Evolutionary conservation across 2,113 vertebrate species (phyloP).

Genomic region (Pygoscelis adeliae): DNA sequence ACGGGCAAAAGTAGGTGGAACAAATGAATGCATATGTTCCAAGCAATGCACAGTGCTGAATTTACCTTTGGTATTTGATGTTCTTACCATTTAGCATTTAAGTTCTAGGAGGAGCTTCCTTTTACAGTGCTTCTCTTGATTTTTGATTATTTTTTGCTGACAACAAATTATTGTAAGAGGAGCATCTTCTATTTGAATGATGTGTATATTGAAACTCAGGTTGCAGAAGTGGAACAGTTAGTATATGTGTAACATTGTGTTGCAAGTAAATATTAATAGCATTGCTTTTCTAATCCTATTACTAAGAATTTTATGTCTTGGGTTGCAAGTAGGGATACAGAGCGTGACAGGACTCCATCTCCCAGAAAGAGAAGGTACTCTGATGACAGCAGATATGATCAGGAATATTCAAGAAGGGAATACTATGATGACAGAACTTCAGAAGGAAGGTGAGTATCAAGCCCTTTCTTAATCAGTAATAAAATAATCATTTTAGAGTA

Average conservation of each 20-base stretch:
- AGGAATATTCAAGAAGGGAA: constrained; percentile 73
- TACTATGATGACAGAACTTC: constrained; percentile 66
- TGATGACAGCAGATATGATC: constrained; percentile 73
- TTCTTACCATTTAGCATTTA: background rate
- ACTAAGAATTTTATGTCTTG: constrained; percentile 18
- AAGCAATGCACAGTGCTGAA: background rate
- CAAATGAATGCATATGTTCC: background rate
- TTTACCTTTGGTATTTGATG: background rate
- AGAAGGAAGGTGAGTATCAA: constrained; percentile 69
- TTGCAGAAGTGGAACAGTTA: background rate
- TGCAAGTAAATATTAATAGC: background rate
- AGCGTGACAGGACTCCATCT: constrained; percentile 61
- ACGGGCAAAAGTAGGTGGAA: background rate
- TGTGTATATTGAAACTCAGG: accelerated
- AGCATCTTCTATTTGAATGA: background rate
- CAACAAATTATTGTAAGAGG: background rate
- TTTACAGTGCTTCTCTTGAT: background rate
- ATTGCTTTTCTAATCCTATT: background rate
- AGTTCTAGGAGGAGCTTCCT: background rate
- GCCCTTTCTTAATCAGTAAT: background rate
- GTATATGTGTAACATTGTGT: background rate
- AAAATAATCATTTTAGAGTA: background rate
- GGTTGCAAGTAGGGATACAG: constrained; percentile 43
- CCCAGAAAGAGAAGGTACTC: constrained; percentile 72
- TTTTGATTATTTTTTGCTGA: background rate